phyloP scores from a whole-genome alignment of 2,888 invertebrate genomes.

The Ceramica pisi region DNA sequence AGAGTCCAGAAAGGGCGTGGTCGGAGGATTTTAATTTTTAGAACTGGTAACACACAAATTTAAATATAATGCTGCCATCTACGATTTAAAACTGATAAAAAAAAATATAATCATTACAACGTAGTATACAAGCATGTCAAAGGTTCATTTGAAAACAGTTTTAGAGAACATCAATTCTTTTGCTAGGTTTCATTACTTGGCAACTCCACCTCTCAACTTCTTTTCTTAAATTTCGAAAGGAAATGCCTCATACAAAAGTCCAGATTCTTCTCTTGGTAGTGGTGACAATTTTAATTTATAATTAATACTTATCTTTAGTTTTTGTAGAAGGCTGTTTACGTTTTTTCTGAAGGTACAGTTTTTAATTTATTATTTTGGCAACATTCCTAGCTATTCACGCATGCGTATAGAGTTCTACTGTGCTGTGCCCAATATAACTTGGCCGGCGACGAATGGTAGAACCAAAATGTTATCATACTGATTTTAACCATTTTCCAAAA shows the following conservation, averaged over 20 bases:
- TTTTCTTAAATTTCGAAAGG: background rate
- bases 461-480: background rate
- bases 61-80: background rate
- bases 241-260: background rate
- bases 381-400: conserved; percentile 19
- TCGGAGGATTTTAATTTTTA: background rate
- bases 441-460: background rate
- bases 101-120: background rate
- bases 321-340: background rate
- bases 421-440: background rate
- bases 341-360: background rate
- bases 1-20: conserved; percentile 30
- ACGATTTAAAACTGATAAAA: background rate
- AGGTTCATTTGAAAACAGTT: background rate
- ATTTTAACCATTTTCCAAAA: conserved; percentile 6
- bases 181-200: background rate
- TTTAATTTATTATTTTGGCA: background rate
- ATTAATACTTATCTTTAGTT: too few species aligned
- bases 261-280: background rate
- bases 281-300: background rate
- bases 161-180: background rate
- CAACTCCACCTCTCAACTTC: background rate
- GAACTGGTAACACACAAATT: background rate
- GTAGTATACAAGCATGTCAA: background rate
- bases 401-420: conserved; percentile 11